Conservation (phyloP, 2,113 vertebrate genomes). For the Tetrao urogallus region DNA sequence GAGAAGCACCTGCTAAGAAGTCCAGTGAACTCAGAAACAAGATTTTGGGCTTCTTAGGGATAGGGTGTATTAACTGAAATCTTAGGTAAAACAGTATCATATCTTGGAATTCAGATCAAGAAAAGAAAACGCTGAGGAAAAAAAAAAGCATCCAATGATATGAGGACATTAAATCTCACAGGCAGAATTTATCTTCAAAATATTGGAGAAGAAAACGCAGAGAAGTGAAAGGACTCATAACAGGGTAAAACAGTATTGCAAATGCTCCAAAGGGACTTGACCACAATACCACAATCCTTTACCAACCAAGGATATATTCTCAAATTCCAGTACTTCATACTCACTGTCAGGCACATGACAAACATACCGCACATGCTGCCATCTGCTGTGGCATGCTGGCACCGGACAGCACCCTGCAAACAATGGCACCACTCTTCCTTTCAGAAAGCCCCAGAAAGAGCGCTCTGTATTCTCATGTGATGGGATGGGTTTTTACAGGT, state of each 20-base stretch:
- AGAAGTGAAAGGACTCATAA: neutral
- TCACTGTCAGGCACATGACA: neutral
- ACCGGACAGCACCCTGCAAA: slow-evolving; percentile 50
- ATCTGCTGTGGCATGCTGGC: slow-evolving; percentile 25
- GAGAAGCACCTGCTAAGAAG: neutral
- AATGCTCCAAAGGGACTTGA: neutral
- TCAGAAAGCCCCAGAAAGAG: slow-evolving; percentile 50
- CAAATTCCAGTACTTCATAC: slow-evolving; percentile 27
- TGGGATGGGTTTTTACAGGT: neutral
- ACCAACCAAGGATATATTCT: neutral
- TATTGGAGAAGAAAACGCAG: neutral
- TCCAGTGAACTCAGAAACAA: neutral
- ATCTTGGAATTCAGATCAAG: neutral
- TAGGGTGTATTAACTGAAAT: neutral
- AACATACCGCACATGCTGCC: neutral
- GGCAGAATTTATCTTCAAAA: neutral
- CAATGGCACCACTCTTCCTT: slow-evolving; percentile 58
- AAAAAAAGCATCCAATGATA: neutral
- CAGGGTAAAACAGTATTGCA: neutral
- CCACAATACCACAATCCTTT: neutral
- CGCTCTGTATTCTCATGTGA: neutral
- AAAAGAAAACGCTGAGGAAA: neutral
- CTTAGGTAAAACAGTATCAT: neutral
- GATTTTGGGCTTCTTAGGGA: neutral
- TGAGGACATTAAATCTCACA: neutral